phyloP scores from a whole-genome alignment of 2,888 invertebrate genomes.

The Odiellus spinosus region DNA sequence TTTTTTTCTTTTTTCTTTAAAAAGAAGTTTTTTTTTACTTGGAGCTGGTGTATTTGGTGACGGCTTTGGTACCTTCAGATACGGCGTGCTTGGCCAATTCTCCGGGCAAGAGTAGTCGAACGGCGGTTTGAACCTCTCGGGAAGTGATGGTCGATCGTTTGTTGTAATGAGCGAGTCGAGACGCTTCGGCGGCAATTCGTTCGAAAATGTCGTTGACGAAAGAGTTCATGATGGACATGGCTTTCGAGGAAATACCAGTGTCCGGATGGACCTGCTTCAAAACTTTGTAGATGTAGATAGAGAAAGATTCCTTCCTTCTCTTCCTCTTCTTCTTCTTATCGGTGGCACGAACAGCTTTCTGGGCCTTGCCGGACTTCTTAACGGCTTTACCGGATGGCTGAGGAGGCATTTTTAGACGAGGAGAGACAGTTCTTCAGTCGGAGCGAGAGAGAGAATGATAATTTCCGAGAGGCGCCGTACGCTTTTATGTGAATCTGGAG shows the following conservation, averaged over 20 bases:
- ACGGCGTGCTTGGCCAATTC: constrained; percentile 55
- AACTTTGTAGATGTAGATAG: constrained; percentile 31
- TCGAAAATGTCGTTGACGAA: constrained; percentile 59
- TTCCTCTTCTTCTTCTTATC: constrained; percentile 41
- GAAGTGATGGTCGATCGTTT: constrained; percentile 48
- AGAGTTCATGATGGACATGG: constrained; percentile 44
- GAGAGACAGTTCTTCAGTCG: too few relatives aligned
- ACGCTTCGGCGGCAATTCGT: constrained; percentile 48
- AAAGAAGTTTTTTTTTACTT: constrained; percentile 21
- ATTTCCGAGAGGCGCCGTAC: too few relatives aligned
- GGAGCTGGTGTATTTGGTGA: constrained; percentile 38
- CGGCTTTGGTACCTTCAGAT: constrained; percentile 48
- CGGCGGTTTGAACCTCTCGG: constrained; percentile 51
- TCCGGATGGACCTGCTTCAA: constrained; percentile 30
- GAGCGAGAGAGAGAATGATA: too few relatives aligned
- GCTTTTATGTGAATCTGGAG: too few relatives aligned
- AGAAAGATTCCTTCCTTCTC: constrained; percentile 15
- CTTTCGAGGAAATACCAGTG: constrained; percentile 31
- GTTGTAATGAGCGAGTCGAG: constrained; percentile 43
- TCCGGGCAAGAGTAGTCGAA: constrained; percentile 48
- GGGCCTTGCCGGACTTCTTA: constrained; percentile 36
- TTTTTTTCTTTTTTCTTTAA: too few relatives aligned
- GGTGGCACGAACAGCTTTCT: constrained; percentile 38
- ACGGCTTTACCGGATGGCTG: constrained; percentile 20
- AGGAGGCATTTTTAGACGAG: neutral